These are phyloP conservation scores for Bunonema sp. DNA, from an alignment of 2,888 invertebrate species.

Conservation along the genomic window DNA sequence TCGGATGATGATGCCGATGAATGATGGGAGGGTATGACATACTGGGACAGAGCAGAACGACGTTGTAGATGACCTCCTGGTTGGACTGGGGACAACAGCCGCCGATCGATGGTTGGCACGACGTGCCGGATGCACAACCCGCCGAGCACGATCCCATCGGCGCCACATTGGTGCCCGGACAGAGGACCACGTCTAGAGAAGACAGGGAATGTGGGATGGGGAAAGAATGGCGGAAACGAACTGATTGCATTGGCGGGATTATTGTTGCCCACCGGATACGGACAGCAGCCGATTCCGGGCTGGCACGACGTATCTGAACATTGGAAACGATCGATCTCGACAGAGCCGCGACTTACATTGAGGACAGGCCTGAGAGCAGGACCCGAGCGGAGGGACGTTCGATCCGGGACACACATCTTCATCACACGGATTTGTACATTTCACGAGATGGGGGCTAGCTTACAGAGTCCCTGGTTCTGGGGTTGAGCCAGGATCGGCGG, in stretches of 20 bases:
- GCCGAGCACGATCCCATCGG: background rate
- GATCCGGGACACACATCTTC: constrained; percentile 20
- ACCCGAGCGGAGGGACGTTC: constrained; percentile 19
- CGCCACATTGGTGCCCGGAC: constrained; percentile 1
- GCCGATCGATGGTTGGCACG: constrained; percentile 12
- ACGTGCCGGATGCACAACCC: too few relatives aligned
- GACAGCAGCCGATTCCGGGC: constrained; percentile 21
- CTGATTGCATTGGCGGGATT: constrained; percentile 15
- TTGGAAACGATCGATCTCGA: constrained; percentile 1
- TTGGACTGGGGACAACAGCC: constrained; percentile 17
- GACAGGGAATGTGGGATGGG: too few relatives aligned
- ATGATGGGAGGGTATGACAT: too few relatives aligned
- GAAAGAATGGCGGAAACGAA: too few relatives aligned
- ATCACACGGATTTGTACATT: background rate
- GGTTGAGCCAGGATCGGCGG: constrained; percentile 12
- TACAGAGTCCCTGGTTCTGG: constrained; percentile 15
- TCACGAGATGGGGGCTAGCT: background rate
- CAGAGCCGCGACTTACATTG: constrained; percentile 8
- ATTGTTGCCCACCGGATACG: constrained; percentile 14
- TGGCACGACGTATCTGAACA: constrained; percentile 24
- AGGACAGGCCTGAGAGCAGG: constrained; percentile 20
- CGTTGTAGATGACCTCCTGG: constrained; percentile 16
- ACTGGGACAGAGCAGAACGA: constrained; percentile 22
- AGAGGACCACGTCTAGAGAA: too few relatives aligned
- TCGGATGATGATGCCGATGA: too few relatives aligned